phyloP scores from a whole-genome alignment of 2,888 invertebrate genomes.

The Auanema freiburgensis region DNA sequence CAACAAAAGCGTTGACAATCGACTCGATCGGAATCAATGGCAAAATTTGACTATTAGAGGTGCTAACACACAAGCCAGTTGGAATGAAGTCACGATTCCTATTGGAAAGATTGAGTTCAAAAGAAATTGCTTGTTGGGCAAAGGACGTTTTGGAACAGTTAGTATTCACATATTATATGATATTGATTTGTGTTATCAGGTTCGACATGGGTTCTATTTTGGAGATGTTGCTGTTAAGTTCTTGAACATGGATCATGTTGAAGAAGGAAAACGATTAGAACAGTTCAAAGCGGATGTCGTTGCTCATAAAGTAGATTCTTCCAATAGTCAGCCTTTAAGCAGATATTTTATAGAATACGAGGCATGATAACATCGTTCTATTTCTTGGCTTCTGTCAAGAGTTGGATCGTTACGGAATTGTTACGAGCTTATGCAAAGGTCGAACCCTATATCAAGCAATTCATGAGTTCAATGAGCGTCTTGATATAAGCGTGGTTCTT shows the following conservation, averaged over 20 bases:
- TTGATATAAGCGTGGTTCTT: conserved; percentile 87
- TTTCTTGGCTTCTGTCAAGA: conserved; percentile 99
- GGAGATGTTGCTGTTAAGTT: conserved; percentile 90
- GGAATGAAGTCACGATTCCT: conserved; percentile 54
- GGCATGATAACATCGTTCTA: conserved; percentile 95
- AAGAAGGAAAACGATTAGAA: conserved; percentile 79
- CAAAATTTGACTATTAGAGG: conserved; percentile 2
- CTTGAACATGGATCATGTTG: conserved; percentile 84
- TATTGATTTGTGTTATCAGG: conserved; percentile 71
- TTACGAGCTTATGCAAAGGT: conserved; percentile 88
- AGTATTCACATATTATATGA: neutral
- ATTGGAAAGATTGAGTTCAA: conserved; percentile 47
- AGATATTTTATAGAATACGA: conserved; percentile 81
- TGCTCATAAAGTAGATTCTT: conserved; percentile 75
- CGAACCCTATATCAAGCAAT: conserved; percentile 33
- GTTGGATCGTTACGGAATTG: conserved; percentile 90
- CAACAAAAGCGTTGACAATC: too few species aligned
- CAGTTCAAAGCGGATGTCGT: conserved; percentile 91
- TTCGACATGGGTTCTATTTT: conserved; percentile 75
- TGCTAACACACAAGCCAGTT: conserved; percentile 33
- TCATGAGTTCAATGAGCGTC: conserved; percentile 28
- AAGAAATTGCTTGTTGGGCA: conserved; percentile 49
- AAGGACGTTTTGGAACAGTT: conserved; percentile 63
- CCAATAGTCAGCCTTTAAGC: neutral
- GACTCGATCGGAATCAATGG: neutral